Evolutionary conservation across 1,140 invertebrate species (phyloP), one percentile per base, ranked within the genome.

Genomic region (Drosophila grimshawi): DNA sequence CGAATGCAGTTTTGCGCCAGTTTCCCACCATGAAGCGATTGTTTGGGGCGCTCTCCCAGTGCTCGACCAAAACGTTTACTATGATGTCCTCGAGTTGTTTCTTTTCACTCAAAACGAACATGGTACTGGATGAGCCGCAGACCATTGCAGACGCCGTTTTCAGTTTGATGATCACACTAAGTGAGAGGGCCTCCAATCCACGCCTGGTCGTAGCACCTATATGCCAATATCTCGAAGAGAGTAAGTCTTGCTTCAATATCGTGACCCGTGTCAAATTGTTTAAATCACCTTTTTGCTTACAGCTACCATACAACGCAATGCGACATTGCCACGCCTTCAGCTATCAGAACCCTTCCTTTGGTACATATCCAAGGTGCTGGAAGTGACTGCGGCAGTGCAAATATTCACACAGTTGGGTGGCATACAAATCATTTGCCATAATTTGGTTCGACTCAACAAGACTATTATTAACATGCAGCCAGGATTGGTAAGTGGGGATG

Each of bases 131-230:
- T 33, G 89, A 92, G 45, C 91, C 91, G 3, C 86, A 92, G 10
- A 96, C 96, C 0, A 95, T 98, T 46, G 95, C 96, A 2, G 97
- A 98, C 90, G 96, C 96, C 5, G 95, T 97, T 2, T 97, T 97
- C 76, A 95, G 96, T 91, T 94, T 98, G 55, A 94, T 98, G 10
- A 94, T 95, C 1, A 95, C 95, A 0, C 93, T 98, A 7, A 95
- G 95, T 7, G 93, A 94, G 39, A 95, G 96, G 80, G 95, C 96
- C 2, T 95, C 96, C 8, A 94, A 95, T 86, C 95, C 96, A 6
- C 94, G 94, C 32, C 93, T 96, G 11, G 95, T 97, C 78, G 94
- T 97, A 48, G 94, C 95, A 76, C 96, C 96, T 0, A 93, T 97
- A 33, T 95, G 96, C 70, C 94, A 95, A 53, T 98, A 96, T 92